A percentile compares a stretch with the other conserved stretches of the same genome.
Evolutionary conservation across 2,797 vertebrate genomes (phyloP).

Genomic region (Philypnodon macrostomus): DNA sequence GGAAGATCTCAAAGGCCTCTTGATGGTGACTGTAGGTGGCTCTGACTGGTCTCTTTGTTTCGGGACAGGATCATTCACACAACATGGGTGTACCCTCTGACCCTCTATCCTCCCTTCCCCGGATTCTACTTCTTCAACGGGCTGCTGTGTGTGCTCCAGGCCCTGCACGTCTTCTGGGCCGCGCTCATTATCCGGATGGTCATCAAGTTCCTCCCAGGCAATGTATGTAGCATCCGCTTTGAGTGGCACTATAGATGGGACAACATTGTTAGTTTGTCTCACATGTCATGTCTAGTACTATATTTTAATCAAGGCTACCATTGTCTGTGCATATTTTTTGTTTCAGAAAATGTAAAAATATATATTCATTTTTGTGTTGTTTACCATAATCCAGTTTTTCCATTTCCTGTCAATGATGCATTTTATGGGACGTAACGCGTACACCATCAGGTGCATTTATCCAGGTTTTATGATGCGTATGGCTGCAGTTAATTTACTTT

Average conservation of each 20-base stretch:
- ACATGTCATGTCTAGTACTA: too few relatives aligned
- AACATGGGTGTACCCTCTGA: conserved; percentile 84
- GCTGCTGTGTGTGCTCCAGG: conserved; percentile 85
- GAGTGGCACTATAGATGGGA: neutral
- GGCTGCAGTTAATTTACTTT: too few relatives aligned
- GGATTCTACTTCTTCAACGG: conserved; percentile 96
- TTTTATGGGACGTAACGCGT: too few relatives aligned
- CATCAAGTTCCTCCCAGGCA: conserved; percentile 91
- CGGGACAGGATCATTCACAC: conserved; percentile 87
- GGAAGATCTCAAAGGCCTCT: conserved; percentile 44
- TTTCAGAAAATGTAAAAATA: too few relatives aligned
- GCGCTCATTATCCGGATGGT: conserved; percentile 91
- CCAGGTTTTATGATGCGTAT: too few relatives aligned
- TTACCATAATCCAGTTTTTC: too few relatives aligned
- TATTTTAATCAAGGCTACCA: too few relatives aligned
- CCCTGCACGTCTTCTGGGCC: conserved; percentile 93
- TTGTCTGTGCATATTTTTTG: too few relatives aligned
- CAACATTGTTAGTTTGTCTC: neutral
- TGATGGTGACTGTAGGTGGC: conserved; percentile 47
- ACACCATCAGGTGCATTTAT: too few relatives aligned
- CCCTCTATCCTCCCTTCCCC: conserved; percentile 84
- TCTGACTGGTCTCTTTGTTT: conserved; percentile 58
- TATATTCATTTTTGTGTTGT: too few relatives aligned
- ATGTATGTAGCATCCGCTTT: conserved; percentile 63
- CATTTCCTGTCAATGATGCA: too few relatives aligned